A percentile compares a stretch with the other conserved stretches of the same genome.
These are phyloP conservation scores for Caenorhabditis auriculariae DNA, from an alignment of 2,888 invertebrate genomes.

Conservation along the genomic window DNA sequence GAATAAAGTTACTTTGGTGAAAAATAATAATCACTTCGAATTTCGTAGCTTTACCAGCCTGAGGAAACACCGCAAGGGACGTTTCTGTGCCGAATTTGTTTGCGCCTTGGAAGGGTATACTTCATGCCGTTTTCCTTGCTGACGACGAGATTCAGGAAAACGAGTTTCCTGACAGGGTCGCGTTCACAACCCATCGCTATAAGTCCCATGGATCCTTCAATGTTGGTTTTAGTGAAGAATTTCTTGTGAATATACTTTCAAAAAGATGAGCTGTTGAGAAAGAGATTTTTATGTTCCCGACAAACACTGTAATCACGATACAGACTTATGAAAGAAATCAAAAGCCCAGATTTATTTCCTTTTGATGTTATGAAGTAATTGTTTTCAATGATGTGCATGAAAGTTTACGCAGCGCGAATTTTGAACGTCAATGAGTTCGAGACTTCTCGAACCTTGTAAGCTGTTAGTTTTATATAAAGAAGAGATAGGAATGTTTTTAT, in stretches of 20 bases:
- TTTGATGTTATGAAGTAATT: too few relatives aligned
- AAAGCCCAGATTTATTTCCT: not conserved
- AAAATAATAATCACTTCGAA: too few relatives aligned
- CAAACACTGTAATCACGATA: not conserved
- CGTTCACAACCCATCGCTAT: constrained; percentile 38
- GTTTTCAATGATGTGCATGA: too few relatives aligned
- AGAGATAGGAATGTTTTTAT: too few relatives aligned
- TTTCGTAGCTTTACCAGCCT: constrained; percentile 38
- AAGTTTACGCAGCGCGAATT: too few relatives aligned
- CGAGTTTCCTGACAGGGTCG: constrained; percentile 18
- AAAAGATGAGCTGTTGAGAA: not conserved
- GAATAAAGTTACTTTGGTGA: too few relatives aligned
- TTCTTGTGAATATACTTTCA: not conserved
- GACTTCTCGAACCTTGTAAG: too few relatives aligned
- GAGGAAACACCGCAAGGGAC: constrained; percentile 15
- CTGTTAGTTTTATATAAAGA: too few relatives aligned
- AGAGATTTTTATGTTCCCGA: not conserved
- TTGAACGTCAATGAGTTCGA: too few relatives aligned
- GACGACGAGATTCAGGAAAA: too few relatives aligned
- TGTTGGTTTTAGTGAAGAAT: constrained; percentile 10
- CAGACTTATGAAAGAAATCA: not conserved
- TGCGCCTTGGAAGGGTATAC: constrained; percentile 25
- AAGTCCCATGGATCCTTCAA: constrained; percentile 39
- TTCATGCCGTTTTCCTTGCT: too few relatives aligned
- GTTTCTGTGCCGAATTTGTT: constrained; percentile 32